Conservation (phyloP, 1,140 invertebrate species). For the Cepaea nemoralis region DNA sequence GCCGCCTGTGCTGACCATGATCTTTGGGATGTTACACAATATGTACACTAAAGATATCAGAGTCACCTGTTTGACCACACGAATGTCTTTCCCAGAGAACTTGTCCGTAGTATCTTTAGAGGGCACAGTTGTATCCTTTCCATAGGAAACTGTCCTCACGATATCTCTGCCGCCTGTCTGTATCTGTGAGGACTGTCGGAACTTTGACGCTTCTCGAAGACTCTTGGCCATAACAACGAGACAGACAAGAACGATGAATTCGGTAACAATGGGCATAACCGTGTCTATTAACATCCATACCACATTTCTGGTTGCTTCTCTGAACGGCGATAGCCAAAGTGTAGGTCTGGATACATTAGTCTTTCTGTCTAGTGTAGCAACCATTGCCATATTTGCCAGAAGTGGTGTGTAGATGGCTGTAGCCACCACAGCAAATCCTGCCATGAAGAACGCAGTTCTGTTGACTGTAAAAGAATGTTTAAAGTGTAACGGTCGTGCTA, state of each 20-base stretch:
- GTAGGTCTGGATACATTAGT: not conserved
- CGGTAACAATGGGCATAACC: not conserved
- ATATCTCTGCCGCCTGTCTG: too few species aligned
- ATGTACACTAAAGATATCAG: too few species aligned
- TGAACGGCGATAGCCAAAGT: not conserved
- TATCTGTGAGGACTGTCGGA: not conserved
- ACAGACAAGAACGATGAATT: not conserved
- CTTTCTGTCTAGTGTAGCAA: not conserved
- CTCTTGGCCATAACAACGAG: not conserved
- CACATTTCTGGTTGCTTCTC: not conserved
- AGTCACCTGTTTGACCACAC: too few species aligned
- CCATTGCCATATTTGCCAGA: conserved; percentile 5
- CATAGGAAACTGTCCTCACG: too few species aligned
- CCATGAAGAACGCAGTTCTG: not conserved
- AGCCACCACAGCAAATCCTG: not conserved
- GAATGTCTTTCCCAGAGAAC: too few species aligned
- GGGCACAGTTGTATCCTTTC: too few species aligned
- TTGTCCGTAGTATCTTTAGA: too few species aligned
- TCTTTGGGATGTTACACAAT: too few species aligned
- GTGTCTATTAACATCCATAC: not conserved
- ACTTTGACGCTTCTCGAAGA: not conserved
- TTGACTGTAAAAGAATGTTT: not conserved
- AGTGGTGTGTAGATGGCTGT: conserved; percentile 4
- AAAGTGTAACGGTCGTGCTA: conserved; percentile 5
- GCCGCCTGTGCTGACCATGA: too few species aligned